Conservation (phyloP, 92 coral and sea anemone species). For the Porites cylindrica region DNA sequence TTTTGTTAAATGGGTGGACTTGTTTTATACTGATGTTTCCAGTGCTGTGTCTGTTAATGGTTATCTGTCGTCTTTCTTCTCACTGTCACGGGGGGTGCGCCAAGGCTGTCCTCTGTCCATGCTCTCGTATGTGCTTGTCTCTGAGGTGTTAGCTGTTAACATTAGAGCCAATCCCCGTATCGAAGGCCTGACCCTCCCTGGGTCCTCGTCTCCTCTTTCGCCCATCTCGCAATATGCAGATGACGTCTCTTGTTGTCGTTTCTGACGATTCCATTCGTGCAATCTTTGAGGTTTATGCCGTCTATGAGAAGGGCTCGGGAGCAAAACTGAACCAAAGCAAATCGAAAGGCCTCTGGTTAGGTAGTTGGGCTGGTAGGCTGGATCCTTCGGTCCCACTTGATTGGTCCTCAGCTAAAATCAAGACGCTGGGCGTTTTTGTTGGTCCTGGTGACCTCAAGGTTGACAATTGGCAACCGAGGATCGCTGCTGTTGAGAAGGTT, state of each 20-base stretch:
- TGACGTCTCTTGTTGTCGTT: constrained; percentile 11
- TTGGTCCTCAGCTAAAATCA: background rate
- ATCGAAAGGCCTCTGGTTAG: constrained; percentile 36
- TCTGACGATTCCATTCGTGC: background rate
- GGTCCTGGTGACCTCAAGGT: background rate
- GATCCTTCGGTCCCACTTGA: background rate
- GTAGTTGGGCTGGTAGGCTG: constrained; percentile 3
- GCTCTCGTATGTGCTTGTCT: constrained; percentile 8
- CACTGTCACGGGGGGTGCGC: constrained; percentile 23
- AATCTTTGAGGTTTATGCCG: background rate
- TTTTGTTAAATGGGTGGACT: constrained; percentile 24
- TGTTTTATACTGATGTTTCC: background rate
- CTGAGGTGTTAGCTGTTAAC: constrained; percentile 24
- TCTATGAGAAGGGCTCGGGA: constrained; percentile 31
- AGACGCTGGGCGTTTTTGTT: constrained; percentile 1
- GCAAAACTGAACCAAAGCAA: constrained; percentile 16
- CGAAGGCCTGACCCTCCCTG: constrained; percentile 10
- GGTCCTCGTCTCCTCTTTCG: background rate
- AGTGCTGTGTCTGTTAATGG: constrained; percentile 31
- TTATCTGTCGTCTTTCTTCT: constrained; percentile 2
- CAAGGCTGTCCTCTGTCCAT: constrained; percentile 33
- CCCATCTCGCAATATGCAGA: constrained; percentile 35
- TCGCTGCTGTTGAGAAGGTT: background rate
- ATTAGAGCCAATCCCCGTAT: constrained; percentile 15
- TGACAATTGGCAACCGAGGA: constrained; percentile 2